A percentile compares a stretch with the other conserved stretches of the same genome.
Conservation (phyloP, 1,140 invertebrate species). For the Caenorhabditis inopinata region DNA sequence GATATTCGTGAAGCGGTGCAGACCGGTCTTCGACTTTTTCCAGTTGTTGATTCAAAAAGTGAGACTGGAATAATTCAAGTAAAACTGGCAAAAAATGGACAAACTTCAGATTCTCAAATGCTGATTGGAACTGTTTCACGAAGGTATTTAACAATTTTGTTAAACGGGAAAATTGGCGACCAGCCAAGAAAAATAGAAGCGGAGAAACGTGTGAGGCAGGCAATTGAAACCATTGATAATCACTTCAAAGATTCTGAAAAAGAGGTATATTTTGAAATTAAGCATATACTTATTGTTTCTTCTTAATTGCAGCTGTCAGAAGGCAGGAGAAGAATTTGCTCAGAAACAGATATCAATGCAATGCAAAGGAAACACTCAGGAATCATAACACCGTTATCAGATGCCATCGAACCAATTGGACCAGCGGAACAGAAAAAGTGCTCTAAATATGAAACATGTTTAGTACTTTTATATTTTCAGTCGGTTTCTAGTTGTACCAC, state of each 20-base stretch:
- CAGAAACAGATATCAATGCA: background rate
- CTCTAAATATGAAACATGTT: background rate
- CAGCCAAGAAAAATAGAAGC: conserved; percentile 61
- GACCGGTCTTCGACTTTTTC: conserved; percentile 58
- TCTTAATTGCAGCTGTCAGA: background rate
- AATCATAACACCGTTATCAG: background rate
- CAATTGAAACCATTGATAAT: conserved; percentile 64
- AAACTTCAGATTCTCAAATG: conserved; percentile 61
- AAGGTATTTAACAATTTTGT: conserved; percentile 42
- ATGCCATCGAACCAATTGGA: background rate
- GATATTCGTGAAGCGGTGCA: conserved; percentile 44
- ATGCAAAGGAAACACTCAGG: conserved; percentile 8
- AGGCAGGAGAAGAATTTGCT: conserved; percentile 4
- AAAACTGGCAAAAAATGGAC: no score
- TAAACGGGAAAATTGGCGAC: conserved; percentile 56
- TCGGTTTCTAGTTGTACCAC: conserved; percentile 17
- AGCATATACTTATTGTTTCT: background rate
- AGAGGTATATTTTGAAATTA: conserved; percentile 24
- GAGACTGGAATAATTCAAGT: background rate
- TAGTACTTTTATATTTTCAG: background rate
- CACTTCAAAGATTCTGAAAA: conserved; percentile 56
- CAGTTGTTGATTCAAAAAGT: conserved; percentile 60
- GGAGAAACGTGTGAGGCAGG: conserved; percentile 55
- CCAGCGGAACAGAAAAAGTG: conserved; percentile 7
- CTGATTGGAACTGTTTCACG: conserved; percentile 61